Percentiles rank a stretch among this genome's conserved stretches.
These are phyloP conservation scores for Auanema sp. DNA, from an alignment of 2,888 invertebrate genomes.

Conservation along the genomic window DNA sequence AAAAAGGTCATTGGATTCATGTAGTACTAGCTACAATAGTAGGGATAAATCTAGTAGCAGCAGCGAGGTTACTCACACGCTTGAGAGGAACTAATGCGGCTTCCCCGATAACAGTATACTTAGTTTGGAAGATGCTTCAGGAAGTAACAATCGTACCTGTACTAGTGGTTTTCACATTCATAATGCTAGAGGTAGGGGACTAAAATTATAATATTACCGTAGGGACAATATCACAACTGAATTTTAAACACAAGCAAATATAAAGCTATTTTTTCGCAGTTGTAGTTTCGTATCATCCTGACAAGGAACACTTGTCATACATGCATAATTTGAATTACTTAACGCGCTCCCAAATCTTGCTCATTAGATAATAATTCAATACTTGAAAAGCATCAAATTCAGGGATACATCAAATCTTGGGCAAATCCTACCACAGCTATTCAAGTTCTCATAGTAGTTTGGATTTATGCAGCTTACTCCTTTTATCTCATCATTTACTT, in stretches of 20 bases:
- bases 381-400: constrained; percentile 6
- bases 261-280: too few relatives aligned
- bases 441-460: constrained; percentile 25
- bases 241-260: too few relatives aligned
- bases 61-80: constrained; percentile 25
- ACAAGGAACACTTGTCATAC: background rate
- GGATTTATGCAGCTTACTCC: constrained; percentile 26
- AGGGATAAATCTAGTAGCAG: constrained; percentile 25
- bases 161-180: constrained; percentile 27
- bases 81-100: constrained; percentile 26
- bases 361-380: background rate
- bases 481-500: constrained; percentile 22
- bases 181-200: constrained; percentile 31
- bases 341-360: too few relatives aligned
- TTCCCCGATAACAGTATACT: constrained; percentile 27
- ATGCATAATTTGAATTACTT: too few relatives aligned
- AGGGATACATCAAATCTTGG: constrained; percentile 29
- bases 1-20: constrained; percentile 17
- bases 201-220: too few relatives aligned
- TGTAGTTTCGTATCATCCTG: too few relatives aligned
- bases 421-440: constrained; percentile 17
- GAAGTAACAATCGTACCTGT: constrained; percentile 29
- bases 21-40: constrained; percentile 22
- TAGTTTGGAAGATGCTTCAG: constrained; percentile 33
- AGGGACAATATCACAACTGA: too few relatives aligned